A percentile compares a stretch with the other conserved stretches of the same genome.
phyloP scores from a whole-genome alignment of 2,113 vertebrate species.

The Perca flavescens region DNA sequence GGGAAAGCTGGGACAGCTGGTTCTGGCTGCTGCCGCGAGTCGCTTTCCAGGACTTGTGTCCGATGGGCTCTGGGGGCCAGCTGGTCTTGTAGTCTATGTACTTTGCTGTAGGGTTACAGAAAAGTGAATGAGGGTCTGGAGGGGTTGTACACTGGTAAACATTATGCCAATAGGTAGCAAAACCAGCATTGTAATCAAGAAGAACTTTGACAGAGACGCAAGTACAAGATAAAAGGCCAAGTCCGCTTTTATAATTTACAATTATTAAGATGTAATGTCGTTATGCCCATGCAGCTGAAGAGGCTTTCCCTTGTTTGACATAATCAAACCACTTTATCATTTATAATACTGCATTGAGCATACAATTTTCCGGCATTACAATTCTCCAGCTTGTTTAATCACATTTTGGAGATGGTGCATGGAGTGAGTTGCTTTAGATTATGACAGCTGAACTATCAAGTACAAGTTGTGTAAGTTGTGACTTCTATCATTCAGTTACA shows the following conservation, averaged over 20 bases:
- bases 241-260: not conserved
- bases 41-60: constrained; percentile 99
- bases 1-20: constrained; percentile 96
- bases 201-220: not conserved
- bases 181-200: not conserved
- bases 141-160: not conserved
- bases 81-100: constrained; percentile 98
- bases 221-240: not conserved
- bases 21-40: constrained; percentile 94
- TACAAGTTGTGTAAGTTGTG: not conserved
- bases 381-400: not conserved
- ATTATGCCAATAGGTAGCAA: not conserved
- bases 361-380: not conserved
- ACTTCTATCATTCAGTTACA: not conserved
- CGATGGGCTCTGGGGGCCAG: constrained; percentile 99
- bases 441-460: not conserved
- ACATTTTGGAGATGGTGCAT: not conserved
- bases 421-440: too few species aligned
- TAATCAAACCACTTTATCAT: not conserved
- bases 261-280: not conserved
- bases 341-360: not conserved
- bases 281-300: not conserved
- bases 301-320: not conserved
- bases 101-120: constrained; percentile 87
- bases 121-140: constrained; percentile 15